Conservation (phyloP, 2,113 vertebrate species). For the Reinhardtius hippoglossoides region DNA sequence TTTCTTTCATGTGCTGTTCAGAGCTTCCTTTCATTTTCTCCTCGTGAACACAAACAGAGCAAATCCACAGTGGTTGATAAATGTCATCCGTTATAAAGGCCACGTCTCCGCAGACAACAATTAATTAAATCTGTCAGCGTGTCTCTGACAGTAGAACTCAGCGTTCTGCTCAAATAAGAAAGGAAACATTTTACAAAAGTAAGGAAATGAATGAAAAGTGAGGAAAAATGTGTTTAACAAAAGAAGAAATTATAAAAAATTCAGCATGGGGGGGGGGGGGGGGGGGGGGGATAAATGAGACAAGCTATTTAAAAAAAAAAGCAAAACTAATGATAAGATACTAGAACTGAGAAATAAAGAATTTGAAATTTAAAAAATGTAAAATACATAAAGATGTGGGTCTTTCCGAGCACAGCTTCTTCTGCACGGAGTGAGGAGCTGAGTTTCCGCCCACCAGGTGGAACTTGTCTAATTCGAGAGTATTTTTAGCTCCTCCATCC, state of each 20-base stretch:
- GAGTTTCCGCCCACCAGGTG: not conserved
- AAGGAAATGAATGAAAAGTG: not conserved
- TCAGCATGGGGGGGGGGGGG: too few relatives aligned
- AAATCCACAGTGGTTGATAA: conserved; percentile 13
- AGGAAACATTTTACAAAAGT: not conserved
- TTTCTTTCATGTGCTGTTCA: conserved; percentile 7
- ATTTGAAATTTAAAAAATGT: too few relatives aligned
- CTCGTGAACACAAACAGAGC: not conserved
- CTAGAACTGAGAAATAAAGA: too few relatives aligned
- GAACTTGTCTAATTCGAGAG: conserved; percentile 21
- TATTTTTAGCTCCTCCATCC: conserved; percentile 30
- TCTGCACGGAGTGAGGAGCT: not conserved
- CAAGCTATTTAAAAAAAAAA: not conserved
- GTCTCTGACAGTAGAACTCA: not conserved
- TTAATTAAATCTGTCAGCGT: conserved; percentile 6
- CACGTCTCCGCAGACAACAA: conserved; percentile 6
- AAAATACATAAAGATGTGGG: not conserved
- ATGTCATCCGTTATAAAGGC: conserved; percentile 28
- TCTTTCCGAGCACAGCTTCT: not conserved
- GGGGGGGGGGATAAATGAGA: too few relatives aligned
- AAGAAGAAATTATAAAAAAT: too few relatives aligned
- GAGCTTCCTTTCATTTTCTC: conserved; percentile 16
- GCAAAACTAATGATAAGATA: not conserved
- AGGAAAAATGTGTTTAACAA: not conserved
- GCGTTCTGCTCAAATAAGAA: not conserved